These are phyloP conservation scores for Phycodurus eques DNA, from an alignment of 2,113 vertebrate species.

Conservation along the genomic window DNA sequence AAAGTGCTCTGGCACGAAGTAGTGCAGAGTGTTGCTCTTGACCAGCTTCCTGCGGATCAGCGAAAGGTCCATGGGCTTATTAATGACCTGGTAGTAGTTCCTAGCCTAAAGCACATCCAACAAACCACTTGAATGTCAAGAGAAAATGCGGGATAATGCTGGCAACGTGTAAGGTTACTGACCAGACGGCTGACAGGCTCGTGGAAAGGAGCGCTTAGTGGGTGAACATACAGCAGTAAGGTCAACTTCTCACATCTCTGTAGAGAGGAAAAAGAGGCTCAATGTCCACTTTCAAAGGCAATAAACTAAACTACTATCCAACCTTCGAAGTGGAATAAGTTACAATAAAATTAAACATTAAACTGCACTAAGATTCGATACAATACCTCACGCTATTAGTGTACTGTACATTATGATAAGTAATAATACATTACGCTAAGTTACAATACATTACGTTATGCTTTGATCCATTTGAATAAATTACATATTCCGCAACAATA, in stretches of 20 bases:
- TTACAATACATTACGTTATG: not conserved
- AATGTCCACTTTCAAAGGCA: not conserved
- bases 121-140: conserved; percentile 2
- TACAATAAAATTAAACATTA: not conserved
- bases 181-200: conserved; percentile 89
- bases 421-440: not conserved
- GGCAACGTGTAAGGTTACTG: conserved; percentile 49
- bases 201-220: conserved; percentile 87
- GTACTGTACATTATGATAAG: too few species aligned
- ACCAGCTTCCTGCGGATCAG: conserved; percentile 84
- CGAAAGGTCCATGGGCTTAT: conserved; percentile 88
- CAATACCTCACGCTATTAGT: not conserved
- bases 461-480: too few species aligned
- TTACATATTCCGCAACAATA: too few species aligned
- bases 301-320: not conserved
- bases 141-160: not conserved
- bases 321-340: not conserved
- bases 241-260: conserved; percentile 92
- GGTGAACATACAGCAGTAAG: conserved; percentile 82
- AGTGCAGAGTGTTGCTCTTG: conserved; percentile 80
- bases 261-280: conserved; percentile 23
- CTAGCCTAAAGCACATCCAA: conserved; percentile 72
- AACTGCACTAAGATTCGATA: not conserved
- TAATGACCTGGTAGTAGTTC: conserved; percentile 96
- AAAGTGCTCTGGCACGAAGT: conserved; percentile 83